Evolutionary conservation across 1,140 invertebrate genomes (phyloP).

Genomic region (Copidosoma floridanum): DNA sequence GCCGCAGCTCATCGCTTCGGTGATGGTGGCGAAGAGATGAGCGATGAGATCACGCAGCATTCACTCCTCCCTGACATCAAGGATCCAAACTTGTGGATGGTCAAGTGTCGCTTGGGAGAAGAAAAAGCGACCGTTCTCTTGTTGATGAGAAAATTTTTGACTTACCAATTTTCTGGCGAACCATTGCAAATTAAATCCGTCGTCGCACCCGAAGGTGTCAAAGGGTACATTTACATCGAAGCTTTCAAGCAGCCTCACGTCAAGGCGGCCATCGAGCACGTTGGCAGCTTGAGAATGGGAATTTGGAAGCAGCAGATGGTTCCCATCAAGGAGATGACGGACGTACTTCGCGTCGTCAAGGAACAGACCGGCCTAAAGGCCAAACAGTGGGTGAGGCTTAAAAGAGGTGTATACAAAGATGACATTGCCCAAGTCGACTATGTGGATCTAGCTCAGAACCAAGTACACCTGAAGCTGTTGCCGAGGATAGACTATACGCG

Average conservation of each 20-base stretch:
- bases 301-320: slow-evolving; percentile 96
- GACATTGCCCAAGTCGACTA: slow-evolving; percentile 95
- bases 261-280: slow-evolving; percentile 89
- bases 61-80: slow-evolving; percentile 94
- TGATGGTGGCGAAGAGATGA: slow-evolving; percentile 93
- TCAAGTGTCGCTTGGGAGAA: slow-evolving; percentile 95
- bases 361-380: slow-evolving; percentile 87
- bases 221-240: slow-evolving; percentile 97
- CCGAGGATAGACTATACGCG: slow-evolving; percentile 95
- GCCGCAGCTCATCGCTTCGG: slow-evolving; percentile 79
- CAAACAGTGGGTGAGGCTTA: slow-evolving; percentile 94
- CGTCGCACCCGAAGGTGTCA: slow-evolving; percentile 94
- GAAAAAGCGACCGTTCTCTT: slow-evolving; percentile 89
- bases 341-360: slow-evolving; percentile 93
- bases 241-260: slow-evolving; percentile 98
- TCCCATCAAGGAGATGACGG: slow-evolving; percentile 98
- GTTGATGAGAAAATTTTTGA: slow-evolving; percentile 94
- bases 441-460: slow-evolving; percentile 88
- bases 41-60: slow-evolving; percentile 97
- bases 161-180: slow-evolving; percentile 73
- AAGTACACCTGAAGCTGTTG: slow-evolving; percentile 90
- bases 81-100: slow-evolving; percentile 99
- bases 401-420: slow-evolving; percentile 92
- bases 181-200: slow-evolving; percentile 96
- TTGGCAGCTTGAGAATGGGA: slow-evolving; percentile 87